These are phyloP conservation scores for Osmoderma eremita DNA, from an alignment of 2,888 invertebrate species.

Conservation along the genomic window DNA sequence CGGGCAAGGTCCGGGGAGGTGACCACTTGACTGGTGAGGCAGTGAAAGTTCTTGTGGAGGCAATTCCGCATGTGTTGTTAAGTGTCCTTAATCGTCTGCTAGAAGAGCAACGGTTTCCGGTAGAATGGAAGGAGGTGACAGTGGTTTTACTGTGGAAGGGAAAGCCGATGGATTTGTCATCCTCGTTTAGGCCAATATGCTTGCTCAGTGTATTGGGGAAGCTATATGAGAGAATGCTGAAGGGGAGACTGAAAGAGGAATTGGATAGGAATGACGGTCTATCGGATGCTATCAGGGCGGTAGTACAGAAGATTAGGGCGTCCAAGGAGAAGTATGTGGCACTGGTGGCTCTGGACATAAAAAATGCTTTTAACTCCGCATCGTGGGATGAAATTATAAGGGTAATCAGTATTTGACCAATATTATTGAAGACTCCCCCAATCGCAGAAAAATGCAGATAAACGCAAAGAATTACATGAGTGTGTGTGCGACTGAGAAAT, in stretches of 20 bases:
- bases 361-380: conserved; percentile 12
- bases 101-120: not conserved
- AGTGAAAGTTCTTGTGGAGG: not conserved
- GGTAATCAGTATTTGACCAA: not conserved
- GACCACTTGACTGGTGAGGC: not conserved
- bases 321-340: not conserved
- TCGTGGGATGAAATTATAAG: not conserved
- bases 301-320: not conserved
- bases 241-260: not conserved
- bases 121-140: not conserved
- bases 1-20: not conserved
- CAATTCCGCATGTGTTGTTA: not conserved
- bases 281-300: not conserved
- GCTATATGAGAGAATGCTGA: conserved; percentile 1
- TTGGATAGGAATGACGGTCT: not conserved
- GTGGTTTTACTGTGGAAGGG: conserved; percentile 12
- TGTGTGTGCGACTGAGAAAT: too few relatives aligned
- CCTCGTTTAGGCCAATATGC: conserved; percentile 5
- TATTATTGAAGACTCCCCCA: not conserved
- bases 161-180: not conserved
- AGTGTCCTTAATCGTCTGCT: not conserved
- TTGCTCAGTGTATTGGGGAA: conserved; percentile 2
- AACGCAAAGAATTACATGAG: too few relatives aligned
- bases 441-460: too few relatives aligned
- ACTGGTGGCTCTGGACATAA: not conserved